These are phyloP conservation scores for Lates calcarifer DNA, from an alignment of 2,113 vertebrate genomes.

Conservation along the genomic window DNA sequence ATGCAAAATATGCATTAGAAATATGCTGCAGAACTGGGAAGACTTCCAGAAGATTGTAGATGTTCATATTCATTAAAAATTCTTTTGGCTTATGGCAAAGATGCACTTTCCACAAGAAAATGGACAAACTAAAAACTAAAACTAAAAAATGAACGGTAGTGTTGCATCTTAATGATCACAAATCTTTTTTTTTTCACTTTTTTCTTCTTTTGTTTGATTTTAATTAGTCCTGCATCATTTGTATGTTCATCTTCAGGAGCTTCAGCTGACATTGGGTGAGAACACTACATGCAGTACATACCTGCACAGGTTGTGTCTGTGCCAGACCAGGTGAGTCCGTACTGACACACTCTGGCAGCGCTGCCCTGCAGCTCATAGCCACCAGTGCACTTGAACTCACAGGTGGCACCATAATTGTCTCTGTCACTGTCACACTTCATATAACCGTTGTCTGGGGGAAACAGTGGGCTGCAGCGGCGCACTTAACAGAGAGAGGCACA, in stretches of 20 bases:
- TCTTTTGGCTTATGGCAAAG: neutral
- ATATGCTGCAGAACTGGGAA: neutral
- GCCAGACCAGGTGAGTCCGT: conserved; percentile 93
- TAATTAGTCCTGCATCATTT: too few species aligned
- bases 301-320: conserved; percentile 91
- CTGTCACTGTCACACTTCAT: conserved; percentile 95
- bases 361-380: conserved; percentile 95
- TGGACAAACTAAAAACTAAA: too few species aligned
- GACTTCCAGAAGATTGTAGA: neutral
- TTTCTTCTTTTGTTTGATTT: too few species aligned
- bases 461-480: conserved; percentile 91
- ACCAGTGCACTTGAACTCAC: conserved; percentile 91
- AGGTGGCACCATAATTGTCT: conserved; percentile 96
- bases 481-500: conserved; percentile 79
- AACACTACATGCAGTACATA: conserved; percentile 78
- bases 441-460: conserved; percentile 94
- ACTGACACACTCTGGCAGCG: conserved; percentile 95
- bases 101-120: too few species aligned
- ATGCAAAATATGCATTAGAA: neutral
- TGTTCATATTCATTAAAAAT: neutral
- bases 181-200: too few species aligned
- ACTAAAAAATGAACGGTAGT: too few species aligned
- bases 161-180: too few species aligned
- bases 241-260: too few species aligned
- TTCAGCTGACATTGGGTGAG: too few species aligned